phyloP scores from a whole-genome alignment of 2,888 invertebrate genomes.

The Drosophila maculinotata region DNA sequence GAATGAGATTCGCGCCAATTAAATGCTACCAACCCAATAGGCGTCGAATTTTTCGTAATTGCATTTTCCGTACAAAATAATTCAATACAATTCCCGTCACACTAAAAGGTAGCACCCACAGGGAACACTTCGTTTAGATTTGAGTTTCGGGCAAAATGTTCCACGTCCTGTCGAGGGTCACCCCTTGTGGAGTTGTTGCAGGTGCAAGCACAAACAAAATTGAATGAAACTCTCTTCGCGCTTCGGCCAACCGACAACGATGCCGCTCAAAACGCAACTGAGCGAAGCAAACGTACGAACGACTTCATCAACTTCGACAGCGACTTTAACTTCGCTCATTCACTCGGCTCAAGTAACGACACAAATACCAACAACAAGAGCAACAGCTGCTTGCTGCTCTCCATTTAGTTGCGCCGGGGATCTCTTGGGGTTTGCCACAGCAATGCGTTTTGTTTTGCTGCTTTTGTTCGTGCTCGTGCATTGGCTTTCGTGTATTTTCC shows the following conservation, averaged over 20 bases:
- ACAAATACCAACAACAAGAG: slow-evolving; percentile 15
- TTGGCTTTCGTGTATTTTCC: slow-evolving; percentile 4
- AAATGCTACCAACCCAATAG: slow-evolving; percentile 17
- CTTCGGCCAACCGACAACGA: slow-evolving; percentile 30
- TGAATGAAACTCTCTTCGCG: slow-evolving; percentile 1
- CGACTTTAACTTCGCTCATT: slow-evolving; percentile 38
- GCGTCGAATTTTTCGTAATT: slow-evolving; percentile 24
- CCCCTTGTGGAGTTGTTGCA: neutral
- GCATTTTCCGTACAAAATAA: slow-evolving; percentile 26
- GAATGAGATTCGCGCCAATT: slow-evolving; percentile 7
- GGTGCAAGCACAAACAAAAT: slow-evolving; percentile 14
- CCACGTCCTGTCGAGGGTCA: slow-evolving; percentile 14
- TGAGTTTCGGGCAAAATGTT: slow-evolving; percentile 16
- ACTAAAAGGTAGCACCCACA: neutral
- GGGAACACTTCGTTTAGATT: slow-evolving; percentile 6
- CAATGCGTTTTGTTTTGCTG: slow-evolving; percentile 22
- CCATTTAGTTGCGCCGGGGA: slow-evolving; percentile 15
- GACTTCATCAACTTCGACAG: slow-evolving; percentile 41
- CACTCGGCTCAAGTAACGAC: slow-evolving; percentile 39
- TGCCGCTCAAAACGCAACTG: slow-evolving; percentile 61
- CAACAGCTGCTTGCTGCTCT: slow-evolving; percentile 36
- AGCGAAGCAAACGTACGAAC: slow-evolving; percentile 32
- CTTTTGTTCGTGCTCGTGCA: slow-evolving; percentile 12
- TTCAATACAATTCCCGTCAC: slow-evolving; percentile 26
- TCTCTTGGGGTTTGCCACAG: slow-evolving; percentile 16